phyloP scores from a whole-genome alignment of 1,140 invertebrate genomes.

The Oncopodura yosiiana region DNA sequence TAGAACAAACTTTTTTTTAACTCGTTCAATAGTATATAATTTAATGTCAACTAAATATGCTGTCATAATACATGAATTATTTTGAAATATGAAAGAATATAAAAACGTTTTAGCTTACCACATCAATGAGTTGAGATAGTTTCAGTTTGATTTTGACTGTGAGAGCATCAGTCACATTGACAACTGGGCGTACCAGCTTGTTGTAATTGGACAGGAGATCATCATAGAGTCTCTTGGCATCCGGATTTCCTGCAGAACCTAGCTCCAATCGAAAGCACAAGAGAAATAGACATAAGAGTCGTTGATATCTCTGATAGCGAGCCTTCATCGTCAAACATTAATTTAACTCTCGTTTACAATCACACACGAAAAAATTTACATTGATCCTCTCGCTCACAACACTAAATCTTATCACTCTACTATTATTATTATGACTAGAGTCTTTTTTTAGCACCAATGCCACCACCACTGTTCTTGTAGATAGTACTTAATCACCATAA shows the following conservation, averaged over 20 bases:
- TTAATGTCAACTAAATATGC: not conserved
- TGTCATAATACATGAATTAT: not conserved
- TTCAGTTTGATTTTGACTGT: conserved; percentile 89
- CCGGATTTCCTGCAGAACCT: conserved; percentile 34
- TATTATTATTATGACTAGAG: not conserved
- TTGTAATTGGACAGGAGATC: conserved; percentile 88
- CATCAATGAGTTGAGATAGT: conserved; percentile 86
- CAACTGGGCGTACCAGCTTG: conserved; percentile 82
- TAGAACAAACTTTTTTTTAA: too few relatives aligned
- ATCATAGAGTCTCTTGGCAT: conserved; percentile 77
- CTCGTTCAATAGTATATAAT: too few relatives aligned
- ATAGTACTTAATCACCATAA: too few relatives aligned
- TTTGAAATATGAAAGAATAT: not conserved
- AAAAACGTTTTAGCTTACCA: conserved; percentile 55
- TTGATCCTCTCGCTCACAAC: not conserved
- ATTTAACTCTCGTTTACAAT: not conserved
- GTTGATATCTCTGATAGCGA: conserved; percentile 5
- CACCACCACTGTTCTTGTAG: too few relatives aligned
- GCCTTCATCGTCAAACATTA: conserved; percentile 6
- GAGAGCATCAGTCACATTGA: conserved; percentile 83
- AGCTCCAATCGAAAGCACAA: conserved; percentile 30
- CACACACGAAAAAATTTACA: not conserved
- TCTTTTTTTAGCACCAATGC: too few relatives aligned
- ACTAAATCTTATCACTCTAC: not conserved
- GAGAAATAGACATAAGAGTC: conserved; percentile 26